phyloP scores from a whole-genome alignment of 2,113 vertebrate genomes.

The Barnardius zonarius region DNA sequence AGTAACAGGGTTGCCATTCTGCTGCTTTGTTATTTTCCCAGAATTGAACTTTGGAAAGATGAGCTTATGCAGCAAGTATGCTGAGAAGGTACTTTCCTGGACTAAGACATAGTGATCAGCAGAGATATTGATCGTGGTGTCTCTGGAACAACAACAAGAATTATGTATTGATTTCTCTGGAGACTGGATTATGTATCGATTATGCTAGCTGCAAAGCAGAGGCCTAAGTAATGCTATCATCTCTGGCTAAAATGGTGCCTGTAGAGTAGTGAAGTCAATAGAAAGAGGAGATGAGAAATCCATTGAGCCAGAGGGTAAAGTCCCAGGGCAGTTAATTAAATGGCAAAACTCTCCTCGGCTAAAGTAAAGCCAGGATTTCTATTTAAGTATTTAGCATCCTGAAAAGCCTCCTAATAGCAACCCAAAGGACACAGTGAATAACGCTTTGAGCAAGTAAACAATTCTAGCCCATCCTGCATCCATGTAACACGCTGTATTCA shows the following conservation, averaged over 20 bases:
- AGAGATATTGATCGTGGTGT: slow-evolving; percentile 9
- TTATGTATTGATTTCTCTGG: slow-evolving; percentile 57
- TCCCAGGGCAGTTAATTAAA: slow-evolving; percentile 57
- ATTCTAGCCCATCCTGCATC: neutral
- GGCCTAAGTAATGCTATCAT: slow-evolving; percentile 43
- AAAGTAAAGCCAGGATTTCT: neutral
- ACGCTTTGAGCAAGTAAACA: slow-evolving; percentile 14
- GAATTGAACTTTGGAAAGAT: slow-evolving; percentile 1
- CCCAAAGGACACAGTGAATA: slow-evolving; percentile 8
- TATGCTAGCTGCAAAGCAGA: slow-evolving; percentile 21
- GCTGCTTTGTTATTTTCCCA: slow-evolving; percentile 2
- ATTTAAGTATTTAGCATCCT: slow-evolving; percentile 34
- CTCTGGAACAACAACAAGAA: slow-evolving; percentile 52
- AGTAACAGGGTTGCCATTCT: neutral
- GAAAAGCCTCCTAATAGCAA: slow-evolving; percentile 24
- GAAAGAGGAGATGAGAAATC: slow-evolving; percentile 56
- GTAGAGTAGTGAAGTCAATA: slow-evolving; percentile 46
- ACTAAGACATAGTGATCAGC: slow-evolving; percentile 30
- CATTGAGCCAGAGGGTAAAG: slow-evolving; percentile 44
- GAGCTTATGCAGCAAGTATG: neutral
- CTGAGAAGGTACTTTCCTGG: slow-evolving; percentile 25
- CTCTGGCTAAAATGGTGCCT: slow-evolving; percentile 43
- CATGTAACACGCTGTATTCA: neutral
- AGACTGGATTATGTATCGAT: slow-evolving; percentile 52
- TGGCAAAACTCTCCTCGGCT: slow-evolving; percentile 28